phyloP scores from a whole-genome alignment of 2,888 invertebrate genomes.

The Pandemis corylana region DNA sequence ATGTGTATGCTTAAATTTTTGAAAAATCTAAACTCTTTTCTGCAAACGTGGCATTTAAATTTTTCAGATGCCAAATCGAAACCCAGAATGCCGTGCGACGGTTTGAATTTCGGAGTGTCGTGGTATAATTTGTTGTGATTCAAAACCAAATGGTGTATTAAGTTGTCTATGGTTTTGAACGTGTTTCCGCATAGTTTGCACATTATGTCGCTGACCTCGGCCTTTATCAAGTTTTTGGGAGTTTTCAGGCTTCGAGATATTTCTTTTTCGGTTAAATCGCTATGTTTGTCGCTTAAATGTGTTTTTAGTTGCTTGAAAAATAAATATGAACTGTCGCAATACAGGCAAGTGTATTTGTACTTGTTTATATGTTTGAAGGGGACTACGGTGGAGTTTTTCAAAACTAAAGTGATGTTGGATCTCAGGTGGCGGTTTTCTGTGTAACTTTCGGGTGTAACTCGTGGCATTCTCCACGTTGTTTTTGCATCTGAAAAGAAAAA shows the following conservation, averaged over 20 bases:
- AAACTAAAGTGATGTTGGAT: conserved; percentile 44
- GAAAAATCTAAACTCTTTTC: conserved; percentile 50
- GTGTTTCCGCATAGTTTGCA: conserved; percentile 47
- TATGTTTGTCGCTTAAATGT: conserved; percentile 38
- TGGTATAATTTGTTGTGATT: conserved; percentile 44
- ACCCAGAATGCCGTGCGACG: conserved; percentile 49
- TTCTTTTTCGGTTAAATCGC: conserved; percentile 34
- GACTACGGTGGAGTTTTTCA: conserved; percentile 45
- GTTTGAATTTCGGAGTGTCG: conserved; percentile 42
- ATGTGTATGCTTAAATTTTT: conserved; percentile 57
- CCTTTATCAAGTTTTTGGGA: conserved; percentile 50
- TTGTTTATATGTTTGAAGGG: conserved; percentile 46
- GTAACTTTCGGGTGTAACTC: conserved; percentile 40
- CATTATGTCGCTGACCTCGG: conserved; percentile 49
- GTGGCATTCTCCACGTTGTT: conserved; percentile 16
- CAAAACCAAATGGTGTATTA: conserved; percentile 46
- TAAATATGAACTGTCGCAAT: conserved; percentile 47
- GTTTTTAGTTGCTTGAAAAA: conserved; percentile 44
- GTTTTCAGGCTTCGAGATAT: conserved; percentile 44
- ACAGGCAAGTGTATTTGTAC: conserved; percentile 48
- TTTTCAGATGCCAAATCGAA: conserved; percentile 49
- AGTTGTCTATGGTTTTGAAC: conserved; percentile 46
- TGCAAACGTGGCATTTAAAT: conserved; percentile 48
- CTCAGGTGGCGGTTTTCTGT: conserved; percentile 43
- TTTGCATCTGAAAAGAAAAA: conserved; percentile 14